phyloP scores from a whole-genome alignment of 1,140 invertebrate genomes.

The Sycophaga agraensis region DNA sequence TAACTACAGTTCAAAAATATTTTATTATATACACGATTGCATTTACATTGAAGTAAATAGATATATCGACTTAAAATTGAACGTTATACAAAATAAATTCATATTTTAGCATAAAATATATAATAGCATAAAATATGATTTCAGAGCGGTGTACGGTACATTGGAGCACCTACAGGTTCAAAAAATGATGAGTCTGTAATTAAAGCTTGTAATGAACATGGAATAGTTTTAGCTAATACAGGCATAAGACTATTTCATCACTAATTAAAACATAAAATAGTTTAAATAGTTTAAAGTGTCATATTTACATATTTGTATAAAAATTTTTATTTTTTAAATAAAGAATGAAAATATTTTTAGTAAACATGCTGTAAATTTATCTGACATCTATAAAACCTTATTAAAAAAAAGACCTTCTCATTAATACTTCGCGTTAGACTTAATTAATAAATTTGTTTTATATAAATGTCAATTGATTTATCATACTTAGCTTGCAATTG shows the following conservation, averaged over 20 bases:
- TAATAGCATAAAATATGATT: conserved; percentile 53
- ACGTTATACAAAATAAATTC: not conserved
- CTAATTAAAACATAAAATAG: no score
- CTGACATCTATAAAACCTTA: no score
- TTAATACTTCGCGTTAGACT: no score
- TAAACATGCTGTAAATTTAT: no score
- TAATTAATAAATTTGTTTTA: no score
- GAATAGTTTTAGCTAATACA: conserved; percentile 87
- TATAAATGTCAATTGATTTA: no score
- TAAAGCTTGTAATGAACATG: conserved; percentile 88
- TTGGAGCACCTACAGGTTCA: conserved; percentile 90
- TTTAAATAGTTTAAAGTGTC: no score
- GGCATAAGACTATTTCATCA: conserved; percentile 94
- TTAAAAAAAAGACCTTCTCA: no score
- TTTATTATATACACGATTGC: not conserved
- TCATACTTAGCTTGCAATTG: no score
- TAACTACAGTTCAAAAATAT: not conserved
- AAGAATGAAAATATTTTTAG: no score
- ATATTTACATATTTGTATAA: no score
- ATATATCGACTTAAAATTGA: not conserved
- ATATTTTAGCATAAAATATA: conserved; percentile 30
- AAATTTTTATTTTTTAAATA: no score
- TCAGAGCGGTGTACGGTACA: conserved; percentile 92
- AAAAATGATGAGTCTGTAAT: conserved; percentile 91
- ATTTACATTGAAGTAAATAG: not conserved